Percentiles rank a stretch among this genome's conserved stretches.
Evolutionary conservation across 2,113 vertebrate genomes (phyloP).

Genomic region (Pseudois nayaur): DNA sequence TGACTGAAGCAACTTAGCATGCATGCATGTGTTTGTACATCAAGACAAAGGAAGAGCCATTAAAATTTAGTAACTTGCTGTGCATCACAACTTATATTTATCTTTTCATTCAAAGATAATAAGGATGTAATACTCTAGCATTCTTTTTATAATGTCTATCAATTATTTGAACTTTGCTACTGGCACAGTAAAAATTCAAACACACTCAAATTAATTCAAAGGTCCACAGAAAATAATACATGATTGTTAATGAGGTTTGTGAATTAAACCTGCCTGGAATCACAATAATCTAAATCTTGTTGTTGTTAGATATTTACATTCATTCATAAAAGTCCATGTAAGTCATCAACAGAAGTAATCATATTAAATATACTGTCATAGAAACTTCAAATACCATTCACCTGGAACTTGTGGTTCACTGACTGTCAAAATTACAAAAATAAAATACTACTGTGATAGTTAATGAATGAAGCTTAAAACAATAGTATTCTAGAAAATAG

Average conservation of each 20-base stretch:
- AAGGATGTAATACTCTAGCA: not conserved
- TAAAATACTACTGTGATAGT: not conserved
- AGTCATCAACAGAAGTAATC: conserved; percentile 46
- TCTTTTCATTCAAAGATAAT: not conserved
- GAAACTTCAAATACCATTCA: conserved; percentile 33
- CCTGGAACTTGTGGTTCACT: not conserved
- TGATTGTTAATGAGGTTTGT: not conserved
- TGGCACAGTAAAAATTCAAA: conserved; percentile 31
- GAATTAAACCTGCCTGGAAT: conserved; percentile 15
- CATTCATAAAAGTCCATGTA: not conserved
- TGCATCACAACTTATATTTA: not conserved
- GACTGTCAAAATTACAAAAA: conserved; percentile 35
- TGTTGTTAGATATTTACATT: conserved; percentile 51
- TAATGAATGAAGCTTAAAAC: conserved; percentile 11
- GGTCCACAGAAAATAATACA: not conserved
- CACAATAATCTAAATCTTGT: not conserved
- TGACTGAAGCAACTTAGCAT: not conserved
- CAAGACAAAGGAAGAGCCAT: not conserved
- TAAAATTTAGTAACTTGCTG: not conserved
- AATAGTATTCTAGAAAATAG: not conserved
- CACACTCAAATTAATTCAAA: not conserved
- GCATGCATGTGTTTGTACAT: not conserved
- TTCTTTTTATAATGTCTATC: not conserved
- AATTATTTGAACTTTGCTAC: conserved; percentile 46
- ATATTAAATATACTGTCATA: conserved; percentile 8